Evolutionary conservation across 2,797 vertebrate genomes (phyloP).

Genomic region (Notolepis coatsorum): DNA sequence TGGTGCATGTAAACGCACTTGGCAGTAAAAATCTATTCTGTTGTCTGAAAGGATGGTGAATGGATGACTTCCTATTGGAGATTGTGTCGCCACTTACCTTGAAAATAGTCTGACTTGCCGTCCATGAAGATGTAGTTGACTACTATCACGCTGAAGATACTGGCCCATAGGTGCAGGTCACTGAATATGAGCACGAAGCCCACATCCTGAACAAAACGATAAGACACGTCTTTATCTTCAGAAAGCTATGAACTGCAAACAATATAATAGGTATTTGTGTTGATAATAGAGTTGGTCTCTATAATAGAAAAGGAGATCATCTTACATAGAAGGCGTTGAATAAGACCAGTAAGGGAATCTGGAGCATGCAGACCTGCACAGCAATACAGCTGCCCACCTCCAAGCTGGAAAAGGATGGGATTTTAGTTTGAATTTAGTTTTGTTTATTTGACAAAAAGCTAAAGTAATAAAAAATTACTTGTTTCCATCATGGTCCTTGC

Average conservation of each 20-base stretch:
- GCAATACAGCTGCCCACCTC: conserved; percentile 92
- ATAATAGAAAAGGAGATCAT: conserved; percentile 20
- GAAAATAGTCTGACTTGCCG: conserved; percentile 91
- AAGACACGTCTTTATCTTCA: conserved; percentile 3
- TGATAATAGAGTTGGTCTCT: conserved; percentile 2
- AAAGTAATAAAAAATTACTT: no score
- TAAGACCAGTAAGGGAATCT: conserved; percentile 90
- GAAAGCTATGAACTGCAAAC: not conserved
- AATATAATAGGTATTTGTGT: not conserved
- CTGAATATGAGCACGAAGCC: conserved; percentile 87
- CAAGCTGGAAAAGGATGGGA: conserved; percentile 81
- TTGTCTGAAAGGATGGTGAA: not conserved
- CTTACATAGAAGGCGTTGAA: conserved; percentile 91
- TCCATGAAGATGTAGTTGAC: conserved; percentile 93
- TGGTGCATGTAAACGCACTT: not conserved
- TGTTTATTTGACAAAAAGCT: no score
- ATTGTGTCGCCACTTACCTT: conserved; percentile 73
- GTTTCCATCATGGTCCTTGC: no score
- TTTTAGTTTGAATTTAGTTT: no score
- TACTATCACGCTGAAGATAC: conserved; percentile 87
- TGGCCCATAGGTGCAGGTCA: conserved; percentile 87
- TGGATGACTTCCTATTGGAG: not conserved
- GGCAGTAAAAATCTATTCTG: not conserved
- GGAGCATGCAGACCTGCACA: conserved; percentile 95
- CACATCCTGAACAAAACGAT: conserved; percentile 75